Conservation (phyloP, 2,113 vertebrate genomes). For the Dasyprocta punctata region DNA sequence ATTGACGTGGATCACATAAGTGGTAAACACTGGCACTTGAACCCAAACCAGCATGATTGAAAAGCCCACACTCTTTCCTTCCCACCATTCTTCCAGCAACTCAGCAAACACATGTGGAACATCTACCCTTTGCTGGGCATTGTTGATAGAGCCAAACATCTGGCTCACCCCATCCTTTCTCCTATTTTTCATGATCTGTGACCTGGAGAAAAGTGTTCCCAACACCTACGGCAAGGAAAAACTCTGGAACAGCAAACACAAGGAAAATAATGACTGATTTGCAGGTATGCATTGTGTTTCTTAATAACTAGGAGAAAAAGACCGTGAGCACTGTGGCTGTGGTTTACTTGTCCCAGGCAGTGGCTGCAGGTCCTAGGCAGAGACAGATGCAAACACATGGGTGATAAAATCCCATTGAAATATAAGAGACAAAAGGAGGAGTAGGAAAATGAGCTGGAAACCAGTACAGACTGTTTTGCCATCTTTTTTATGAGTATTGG, state of each 20-base stretch:
- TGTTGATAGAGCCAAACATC: not conserved
- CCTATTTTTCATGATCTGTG: not conserved
- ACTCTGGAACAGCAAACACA: not conserved
- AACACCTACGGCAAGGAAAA: not conserved
- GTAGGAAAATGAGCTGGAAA: not conserved
- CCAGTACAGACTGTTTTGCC: not conserved
- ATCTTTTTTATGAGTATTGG: not conserved
- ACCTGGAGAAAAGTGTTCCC: not conserved
- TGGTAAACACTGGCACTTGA: not conserved
- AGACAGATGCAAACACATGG: not conserved
- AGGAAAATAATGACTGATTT: not conserved
- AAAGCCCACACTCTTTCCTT: not conserved
- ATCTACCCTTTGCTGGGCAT: not conserved
- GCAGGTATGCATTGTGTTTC: not conserved
- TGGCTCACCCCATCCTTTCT: not conserved
- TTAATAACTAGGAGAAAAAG: not conserved
- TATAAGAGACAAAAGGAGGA: not conserved
- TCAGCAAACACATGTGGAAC: not conserved
- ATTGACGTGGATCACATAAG: not conserved
- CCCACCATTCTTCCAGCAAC: not conserved
- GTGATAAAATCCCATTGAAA: not conserved
- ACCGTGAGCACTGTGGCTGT: not conserved
- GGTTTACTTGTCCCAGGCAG: not conserved
- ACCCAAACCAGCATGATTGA: not conserved
- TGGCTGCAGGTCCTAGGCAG: not conserved